phyloP scores from a whole-genome alignment of 2,797 vertebrate species.

The Argya squamiceps region DNA sequence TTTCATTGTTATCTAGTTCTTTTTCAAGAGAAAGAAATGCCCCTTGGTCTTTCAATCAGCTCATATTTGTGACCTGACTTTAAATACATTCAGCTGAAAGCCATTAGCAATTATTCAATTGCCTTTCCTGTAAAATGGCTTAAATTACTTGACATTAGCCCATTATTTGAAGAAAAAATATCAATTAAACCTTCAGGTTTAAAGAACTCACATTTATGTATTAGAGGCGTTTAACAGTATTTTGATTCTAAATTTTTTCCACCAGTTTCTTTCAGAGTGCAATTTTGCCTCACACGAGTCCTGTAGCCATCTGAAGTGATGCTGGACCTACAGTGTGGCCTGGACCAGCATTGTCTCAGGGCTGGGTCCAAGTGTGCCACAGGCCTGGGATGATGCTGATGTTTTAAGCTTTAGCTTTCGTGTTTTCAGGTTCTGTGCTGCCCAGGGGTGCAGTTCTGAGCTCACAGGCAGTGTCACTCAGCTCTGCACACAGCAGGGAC shows the following conservation, averaged over 20 bases:
- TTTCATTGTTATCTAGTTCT: slow-evolving; percentile 7
- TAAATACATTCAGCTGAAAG: slow-evolving; percentile 65
- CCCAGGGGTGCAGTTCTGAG: too few species aligned
- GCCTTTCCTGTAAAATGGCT: slow-evolving; percentile 38
- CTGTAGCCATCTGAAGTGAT: neutral
- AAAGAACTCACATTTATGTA: neutral
- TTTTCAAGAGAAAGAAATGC: slow-evolving; percentile 28
- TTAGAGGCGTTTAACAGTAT: neutral
- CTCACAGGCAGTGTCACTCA: too few species aligned
- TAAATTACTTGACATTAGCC: slow-evolving; percentile 42
- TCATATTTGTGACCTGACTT: slow-evolving; percentile 45
- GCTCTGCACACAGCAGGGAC: too few species aligned
- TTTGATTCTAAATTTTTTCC: slow-evolving; percentile 6
- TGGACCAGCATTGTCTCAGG: neutral
- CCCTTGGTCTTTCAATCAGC: slow-evolving; percentile 28
- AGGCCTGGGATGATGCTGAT: neutral
- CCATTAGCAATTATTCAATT: slow-evolving; percentile 60
- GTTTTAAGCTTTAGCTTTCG: too few species aligned
- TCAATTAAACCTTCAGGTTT: slow-evolving; percentile 35
- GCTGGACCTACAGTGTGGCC: neutral
- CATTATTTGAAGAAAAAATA: slow-evolving; percentile 47
- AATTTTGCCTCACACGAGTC: fast-evolving
- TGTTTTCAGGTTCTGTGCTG: too few species aligned
- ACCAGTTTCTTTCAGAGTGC: neutral
- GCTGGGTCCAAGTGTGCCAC: neutral